A percentile compares a stretch with the other conserved stretches of the same genome.
Evolutionary conservation across 2,888 invertebrate species (phyloP).

Genomic region (Drosophila macrospina): DNA sequence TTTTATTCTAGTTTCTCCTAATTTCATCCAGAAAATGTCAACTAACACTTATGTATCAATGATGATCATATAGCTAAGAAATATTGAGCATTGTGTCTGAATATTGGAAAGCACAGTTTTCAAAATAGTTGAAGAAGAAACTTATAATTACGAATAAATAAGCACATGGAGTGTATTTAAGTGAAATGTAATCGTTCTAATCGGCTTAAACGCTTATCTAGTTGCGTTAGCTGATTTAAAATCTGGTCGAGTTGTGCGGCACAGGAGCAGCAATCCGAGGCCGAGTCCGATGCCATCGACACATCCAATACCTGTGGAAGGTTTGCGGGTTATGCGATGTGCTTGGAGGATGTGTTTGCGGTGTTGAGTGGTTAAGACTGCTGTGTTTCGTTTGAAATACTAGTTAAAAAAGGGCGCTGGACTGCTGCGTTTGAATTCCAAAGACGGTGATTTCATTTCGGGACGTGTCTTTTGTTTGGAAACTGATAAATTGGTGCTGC

Average conservation of each 20-base stretch:
- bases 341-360: slow-evolving; percentile 20
- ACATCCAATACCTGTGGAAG: slow-evolving; percentile 72
- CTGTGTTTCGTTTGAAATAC: slow-evolving; percentile 23
- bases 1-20: too few species aligned
- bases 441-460: slow-evolving; percentile 7
- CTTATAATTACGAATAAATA: slow-evolving; percentile 4
- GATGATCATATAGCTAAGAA: too few species aligned
- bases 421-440: slow-evolving; percentile 23
- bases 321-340: slow-evolving; percentile 55
- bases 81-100: not conserved
- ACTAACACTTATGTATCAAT: too few species aligned
- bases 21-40: too few species aligned
- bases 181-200: slow-evolving; percentile 48
- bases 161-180: slow-evolving; percentile 9
- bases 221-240: slow-evolving; percentile 27
- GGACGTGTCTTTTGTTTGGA: slow-evolving; percentile 9
- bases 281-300: slow-evolving; percentile 54
- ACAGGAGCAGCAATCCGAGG: slow-evolving; percentile 53
- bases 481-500: slow-evolving; percentile 2
- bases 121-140: slow-evolving; percentile 5
- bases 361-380: slow-evolving; percentile 26
- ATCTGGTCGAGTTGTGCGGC: slow-evolving; percentile 59
- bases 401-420: slow-evolving; percentile 40
- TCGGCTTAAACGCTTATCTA: slow-evolving; percentile 60
- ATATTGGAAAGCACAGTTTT: not conserved